phyloP scores from a whole-genome alignment of 2,888 invertebrate species.

The Exocentrus adspersus region DNA sequence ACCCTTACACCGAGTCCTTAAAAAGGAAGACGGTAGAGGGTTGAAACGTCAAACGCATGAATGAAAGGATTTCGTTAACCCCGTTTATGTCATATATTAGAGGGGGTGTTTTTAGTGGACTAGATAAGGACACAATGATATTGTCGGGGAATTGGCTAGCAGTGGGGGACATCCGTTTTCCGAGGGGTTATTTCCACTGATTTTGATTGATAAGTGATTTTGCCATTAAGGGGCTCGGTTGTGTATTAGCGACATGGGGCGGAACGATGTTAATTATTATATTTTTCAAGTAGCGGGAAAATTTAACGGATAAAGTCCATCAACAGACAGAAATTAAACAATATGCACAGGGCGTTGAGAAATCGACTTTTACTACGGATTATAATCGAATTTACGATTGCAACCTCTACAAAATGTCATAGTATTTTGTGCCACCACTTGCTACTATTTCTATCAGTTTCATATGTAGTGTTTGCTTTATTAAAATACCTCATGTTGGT shows the following conservation, averaged over 20 bases:
- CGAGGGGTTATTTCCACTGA: constrained; percentile 23
- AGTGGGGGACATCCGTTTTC: constrained; percentile 47
- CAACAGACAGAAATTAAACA: background rate
- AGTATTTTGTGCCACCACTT: no score
- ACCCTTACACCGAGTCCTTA: constrained; percentile 27
- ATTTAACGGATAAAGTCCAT: background rate
- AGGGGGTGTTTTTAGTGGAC: constrained; percentile 25
- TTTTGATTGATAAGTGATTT: constrained; percentile 50
- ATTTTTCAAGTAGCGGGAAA: background rate
- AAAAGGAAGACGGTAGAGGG: constrained; percentile 40
- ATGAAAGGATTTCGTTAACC: constrained; percentile 50
- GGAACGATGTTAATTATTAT: background rate
- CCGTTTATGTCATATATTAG: constrained; percentile 42
- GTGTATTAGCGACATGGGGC: background rate
- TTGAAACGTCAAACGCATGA: constrained; percentile 48
- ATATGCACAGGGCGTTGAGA: no score
- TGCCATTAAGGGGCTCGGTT: constrained; percentile 26
- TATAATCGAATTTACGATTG: no score
- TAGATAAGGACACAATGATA: constrained; percentile 35
- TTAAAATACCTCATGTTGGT: no score
- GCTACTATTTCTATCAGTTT: no score
- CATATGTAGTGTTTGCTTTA: no score
- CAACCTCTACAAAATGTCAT: no score
- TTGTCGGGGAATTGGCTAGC: constrained; percentile 36
- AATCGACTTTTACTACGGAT: no score